These are phyloP conservation scores for Dryas iulia DNA, from an alignment of 1,140 invertebrate species.

Conservation along the genomic window DNA sequence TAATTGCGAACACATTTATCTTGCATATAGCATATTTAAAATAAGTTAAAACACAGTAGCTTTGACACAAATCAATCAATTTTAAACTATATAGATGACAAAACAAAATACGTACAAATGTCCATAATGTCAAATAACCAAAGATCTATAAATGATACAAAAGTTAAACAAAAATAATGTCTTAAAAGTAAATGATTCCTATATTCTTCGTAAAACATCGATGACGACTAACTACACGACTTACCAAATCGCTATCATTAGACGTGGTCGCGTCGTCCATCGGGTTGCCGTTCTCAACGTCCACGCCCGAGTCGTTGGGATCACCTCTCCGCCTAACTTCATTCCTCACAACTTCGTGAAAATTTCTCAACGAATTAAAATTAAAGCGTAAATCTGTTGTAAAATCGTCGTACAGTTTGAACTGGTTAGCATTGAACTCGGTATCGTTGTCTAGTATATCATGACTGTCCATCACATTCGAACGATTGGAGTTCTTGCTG, in stretches of 20 bases:
- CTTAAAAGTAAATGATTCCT: neutral
- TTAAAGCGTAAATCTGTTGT: conserved; percentile 62
- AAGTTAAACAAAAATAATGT: neutral
- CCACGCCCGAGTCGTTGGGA: conserved; percentile 70
- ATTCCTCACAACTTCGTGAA: conserved; percentile 54
- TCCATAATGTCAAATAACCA: too few relatives aligned
- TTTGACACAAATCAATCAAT: too few relatives aligned
- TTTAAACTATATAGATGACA: too few relatives aligned
- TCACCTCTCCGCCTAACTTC: conserved; percentile 54
- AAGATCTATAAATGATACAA: neutral
- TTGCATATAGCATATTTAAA: neutral
- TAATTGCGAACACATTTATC: neutral
- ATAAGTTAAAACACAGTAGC: too few relatives aligned
- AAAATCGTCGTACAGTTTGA: conserved; percentile 73
- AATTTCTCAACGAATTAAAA: conserved; percentile 62
- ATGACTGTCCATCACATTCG: conserved; percentile 38
- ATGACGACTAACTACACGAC: conserved; percentile 19
- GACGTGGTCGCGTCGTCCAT: conserved; percentile 52
- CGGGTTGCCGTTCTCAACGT: conserved; percentile 71
- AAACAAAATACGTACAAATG: too few relatives aligned
- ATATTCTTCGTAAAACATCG: neutral
- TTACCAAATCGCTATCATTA: conserved; percentile 70
- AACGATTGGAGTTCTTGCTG: conserved; percentile 44
- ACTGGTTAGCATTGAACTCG: conserved; percentile 73
- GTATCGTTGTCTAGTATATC: conserved; percentile 69